Base-by-base conservation (phyloP, 2,888 invertebrate species). In the Pterostichus madidus region DNA sequence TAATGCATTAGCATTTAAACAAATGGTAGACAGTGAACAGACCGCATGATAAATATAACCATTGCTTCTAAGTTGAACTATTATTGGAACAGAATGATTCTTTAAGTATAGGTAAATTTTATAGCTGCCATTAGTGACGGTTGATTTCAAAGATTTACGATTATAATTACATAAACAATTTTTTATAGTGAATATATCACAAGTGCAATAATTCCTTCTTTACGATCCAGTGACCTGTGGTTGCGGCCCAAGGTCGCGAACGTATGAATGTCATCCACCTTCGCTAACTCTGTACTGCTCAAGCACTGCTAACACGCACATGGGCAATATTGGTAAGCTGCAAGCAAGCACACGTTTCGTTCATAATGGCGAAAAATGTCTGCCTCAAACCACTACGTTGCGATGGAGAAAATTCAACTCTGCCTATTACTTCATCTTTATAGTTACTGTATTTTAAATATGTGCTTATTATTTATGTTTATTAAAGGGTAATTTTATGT, bases 191-290 rank as follows among this genome's bases (percentile, higher is more conserved):
- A 32, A 32, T 64, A 64, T 35, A 32, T 64, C 32, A 64, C 32
- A 35, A 35, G 64, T 64, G 64, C 32, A 64, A 35, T 64, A 64
- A 64, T 35, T 35, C n/a, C 31, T n/a, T 64, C n/a, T 64, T 64
- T 32, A 64, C 75, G 52, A 52, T 75, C 75, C 17, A 75, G 49
- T 75, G 75, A 75, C 75, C 75, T 52, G 49, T 75, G 75, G 52
- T 75, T 46, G 13, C 3, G 52, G 15, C 13, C 17, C 75, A 75
- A 75, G 75, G 75, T 75, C 75, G 75, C 32, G 75, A 13, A 52
- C 32, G 52, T 75, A 75, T 49, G 49, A 71, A 71, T 71, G 68
- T 71, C 68, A 71, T 44, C 68, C 44, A 71, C 68, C 68, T 71
- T 71, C 68, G 46, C 68, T 71, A 71, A 71, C 68, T 15, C 68